Evolutionary conservation across 2,797 vertebrate genomes (phyloP).

Genomic region (Sebastes vulpes): DNA sequence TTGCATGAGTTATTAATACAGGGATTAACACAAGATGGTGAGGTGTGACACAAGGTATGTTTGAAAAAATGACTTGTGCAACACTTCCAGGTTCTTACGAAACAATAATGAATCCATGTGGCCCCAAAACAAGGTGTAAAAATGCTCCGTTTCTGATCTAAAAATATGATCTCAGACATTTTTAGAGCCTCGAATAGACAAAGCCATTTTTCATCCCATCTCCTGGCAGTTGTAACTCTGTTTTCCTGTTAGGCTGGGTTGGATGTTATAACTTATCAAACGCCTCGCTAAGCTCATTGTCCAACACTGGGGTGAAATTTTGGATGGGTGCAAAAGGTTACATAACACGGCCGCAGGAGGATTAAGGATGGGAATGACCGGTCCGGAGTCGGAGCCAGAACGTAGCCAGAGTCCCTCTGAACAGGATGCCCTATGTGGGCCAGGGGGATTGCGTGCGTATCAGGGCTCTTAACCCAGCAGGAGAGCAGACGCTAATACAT

Average conservation of each 20-base stretch:
- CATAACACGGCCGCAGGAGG: slow-evolving; percentile 53
- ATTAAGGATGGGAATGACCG: slow-evolving; percentile 68
- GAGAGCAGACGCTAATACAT: slow-evolving; percentile 69
- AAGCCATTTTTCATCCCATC: not conserved
- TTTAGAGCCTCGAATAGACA: not conserved
- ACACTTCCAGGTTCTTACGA: not conserved
- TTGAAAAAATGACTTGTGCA: not conserved
- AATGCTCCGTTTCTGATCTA: not conserved
- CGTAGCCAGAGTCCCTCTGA: slow-evolving; percentile 7
- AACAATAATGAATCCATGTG: not conserved
- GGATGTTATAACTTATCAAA: slow-evolving; percentile 62
- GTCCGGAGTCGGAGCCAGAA: slow-evolving; percentile 29
- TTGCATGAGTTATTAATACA: not conserved
- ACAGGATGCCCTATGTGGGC: slow-evolving; percentile 30
- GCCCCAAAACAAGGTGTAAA: not conserved
- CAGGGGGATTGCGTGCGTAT: slow-evolving; percentile 47
- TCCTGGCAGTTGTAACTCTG: slow-evolving; percentile 16
- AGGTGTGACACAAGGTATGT: not conserved
- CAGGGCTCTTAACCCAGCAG: slow-evolving; percentile 64
- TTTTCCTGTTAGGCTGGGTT: slow-evolving; percentile 26
- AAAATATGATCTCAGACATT: not conserved
- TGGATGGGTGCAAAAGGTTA: slow-evolving; percentile 51
- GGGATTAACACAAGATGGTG: not conserved
- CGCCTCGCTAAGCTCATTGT: slow-evolving; percentile 59
- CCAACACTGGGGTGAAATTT: slow-evolving; percentile 7